Conservation (phyloP, 2,888 invertebrate species). For the Synanthedon vespiformis region DNA sequence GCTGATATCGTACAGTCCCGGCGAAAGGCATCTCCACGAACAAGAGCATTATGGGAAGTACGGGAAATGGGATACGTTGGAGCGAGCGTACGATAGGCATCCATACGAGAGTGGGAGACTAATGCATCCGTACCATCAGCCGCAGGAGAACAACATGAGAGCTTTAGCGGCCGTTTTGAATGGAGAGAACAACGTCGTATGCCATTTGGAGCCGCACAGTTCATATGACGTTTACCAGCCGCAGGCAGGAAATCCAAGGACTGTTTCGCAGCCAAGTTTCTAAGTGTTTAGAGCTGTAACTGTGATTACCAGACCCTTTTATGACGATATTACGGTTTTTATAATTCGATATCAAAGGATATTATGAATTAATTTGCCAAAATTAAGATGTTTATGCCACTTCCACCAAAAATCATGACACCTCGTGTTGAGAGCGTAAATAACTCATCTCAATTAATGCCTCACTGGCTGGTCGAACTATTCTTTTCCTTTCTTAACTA, state of each 20-base stretch:
- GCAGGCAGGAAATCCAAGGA: constrained; percentile 54
- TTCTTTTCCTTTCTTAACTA: no score
- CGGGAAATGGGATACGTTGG: constrained; percentile 65
- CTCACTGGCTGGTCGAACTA: no score
- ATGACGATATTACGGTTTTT: no score
- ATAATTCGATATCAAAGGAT: no score
- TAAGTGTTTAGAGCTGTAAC: constrained; percentile 15
- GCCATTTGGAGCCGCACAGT: constrained; percentile 83
- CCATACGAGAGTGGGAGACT: constrained; percentile 62
- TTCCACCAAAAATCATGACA: no score
- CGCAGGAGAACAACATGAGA: constrained; percentile 68
- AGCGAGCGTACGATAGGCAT: constrained; percentile 60
- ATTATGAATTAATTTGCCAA: no score
- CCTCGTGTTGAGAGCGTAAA: no score
- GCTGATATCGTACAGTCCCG: constrained; percentile 82
- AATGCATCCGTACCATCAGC: constrained; percentile 67
- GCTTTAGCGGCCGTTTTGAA: constrained; percentile 83
- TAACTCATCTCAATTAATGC: no score
- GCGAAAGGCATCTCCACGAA: constrained; percentile 68
- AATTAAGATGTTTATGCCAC: no score
- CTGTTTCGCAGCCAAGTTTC: constrained; percentile 66
- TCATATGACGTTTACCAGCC: constrained; percentile 62
- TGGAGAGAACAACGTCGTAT: constrained; percentile 87
- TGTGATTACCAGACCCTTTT: no score
- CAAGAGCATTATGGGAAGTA: constrained; percentile 61